A percentile compares a stretch with the other conserved stretches of the same genome.
Conservation (phyloP, 2,113 vertebrate genomes). For the Semnornis frantzii region DNA sequence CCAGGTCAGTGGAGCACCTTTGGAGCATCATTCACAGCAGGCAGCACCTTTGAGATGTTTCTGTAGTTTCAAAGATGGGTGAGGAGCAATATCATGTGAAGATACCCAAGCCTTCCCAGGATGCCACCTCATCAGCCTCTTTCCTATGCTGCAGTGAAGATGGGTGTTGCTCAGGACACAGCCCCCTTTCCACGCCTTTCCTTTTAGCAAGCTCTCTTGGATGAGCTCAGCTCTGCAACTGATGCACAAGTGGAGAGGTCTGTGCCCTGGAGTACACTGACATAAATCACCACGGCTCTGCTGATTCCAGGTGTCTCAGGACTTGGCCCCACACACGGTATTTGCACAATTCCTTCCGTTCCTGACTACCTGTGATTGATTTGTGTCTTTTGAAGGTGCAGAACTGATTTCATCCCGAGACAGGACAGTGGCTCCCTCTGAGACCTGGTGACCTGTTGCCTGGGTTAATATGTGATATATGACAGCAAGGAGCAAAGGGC, state of each 20-base stretch:
- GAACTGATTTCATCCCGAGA: neutral
- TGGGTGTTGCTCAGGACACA: neutral
- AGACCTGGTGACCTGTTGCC: neutral
- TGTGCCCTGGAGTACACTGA: rapidly evolving
- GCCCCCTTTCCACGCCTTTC: neutral
- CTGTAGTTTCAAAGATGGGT: neutral
- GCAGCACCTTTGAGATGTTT: neutral
- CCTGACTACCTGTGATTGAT: neutral
- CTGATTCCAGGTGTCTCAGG: neutral
- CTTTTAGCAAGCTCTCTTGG: neutral
- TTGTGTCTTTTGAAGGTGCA: neutral
- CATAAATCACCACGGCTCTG: neutral
- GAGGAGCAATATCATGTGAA: neutral
- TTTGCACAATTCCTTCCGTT: neutral
- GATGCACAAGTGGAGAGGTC: neutral
- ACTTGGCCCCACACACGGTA: neutral
- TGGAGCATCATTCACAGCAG: neutral
- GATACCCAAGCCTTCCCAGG: neutral
- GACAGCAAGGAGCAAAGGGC: rapidly evolving
- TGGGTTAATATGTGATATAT: neutral
- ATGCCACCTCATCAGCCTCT: neutral
- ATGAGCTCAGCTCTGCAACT: rapidly evolving
- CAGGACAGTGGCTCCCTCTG: neutral
- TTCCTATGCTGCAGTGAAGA: neutral
- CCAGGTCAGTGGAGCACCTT: neutral